Percentiles rank a stretch among this genome's conserved stretches.
Conservation (phyloP, 1,140 invertebrate species). For the Brachionus paranguensis region DNA sequence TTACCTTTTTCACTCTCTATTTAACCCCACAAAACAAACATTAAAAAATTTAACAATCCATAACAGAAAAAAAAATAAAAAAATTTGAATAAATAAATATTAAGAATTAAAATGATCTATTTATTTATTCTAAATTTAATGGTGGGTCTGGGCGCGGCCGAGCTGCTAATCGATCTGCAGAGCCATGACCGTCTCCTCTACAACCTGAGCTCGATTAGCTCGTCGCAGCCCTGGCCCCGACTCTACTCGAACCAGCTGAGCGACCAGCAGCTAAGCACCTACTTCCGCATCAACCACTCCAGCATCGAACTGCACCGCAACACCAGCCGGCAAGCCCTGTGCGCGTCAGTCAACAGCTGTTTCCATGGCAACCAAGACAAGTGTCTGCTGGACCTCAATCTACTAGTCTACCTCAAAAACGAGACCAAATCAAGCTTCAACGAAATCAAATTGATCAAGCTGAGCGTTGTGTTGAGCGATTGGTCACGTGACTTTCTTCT, state of each 20-base stretch:
- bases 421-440: slow-evolving; percentile 1
- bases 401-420: neutral
- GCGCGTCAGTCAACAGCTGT: neutral
- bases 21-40: neutral
- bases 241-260: neutral
- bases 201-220: neutral
- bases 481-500: neutral
- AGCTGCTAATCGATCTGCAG: neutral
- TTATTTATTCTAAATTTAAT: neutral
- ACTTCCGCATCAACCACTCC: neutral
- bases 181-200: neutral
- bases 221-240: neutral
- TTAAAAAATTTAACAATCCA: too few species aligned
- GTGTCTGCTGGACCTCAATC: neutral
- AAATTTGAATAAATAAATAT: neutral
- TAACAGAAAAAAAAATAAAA: too few species aligned
- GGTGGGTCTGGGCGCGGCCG: too few species aligned
- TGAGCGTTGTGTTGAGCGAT: neutral
- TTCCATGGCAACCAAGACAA: neutral
- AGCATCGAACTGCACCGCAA: neutral
- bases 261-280: neutral
- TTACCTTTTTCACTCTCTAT: neutral
- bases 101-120: neutral
- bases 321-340: neutral
- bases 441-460: neutral